Base-by-base conservation (phyloP, 1,140 invertebrate species). In the Meloidogyne exigua region DNA sequence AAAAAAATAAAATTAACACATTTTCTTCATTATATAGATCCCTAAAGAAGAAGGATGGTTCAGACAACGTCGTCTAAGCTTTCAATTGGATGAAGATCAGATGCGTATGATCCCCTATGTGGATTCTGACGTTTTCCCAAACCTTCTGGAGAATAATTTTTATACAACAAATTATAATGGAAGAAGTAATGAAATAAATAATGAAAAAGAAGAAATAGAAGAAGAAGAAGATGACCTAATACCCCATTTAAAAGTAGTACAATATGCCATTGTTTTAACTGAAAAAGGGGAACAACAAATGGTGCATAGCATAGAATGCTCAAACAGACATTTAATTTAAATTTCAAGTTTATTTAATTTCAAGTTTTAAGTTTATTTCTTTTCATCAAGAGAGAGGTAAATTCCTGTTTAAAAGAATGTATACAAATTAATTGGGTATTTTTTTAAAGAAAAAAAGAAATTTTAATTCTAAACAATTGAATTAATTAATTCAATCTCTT, bases 91-190 rank as follows among this genome's bases (percentile, higher is more conserved):
- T 15, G 39, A 42, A 5, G 23, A 57, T 64, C 23, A 64, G 39
- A 73, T 73, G 72, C 62, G 57, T 18, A 18, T 73, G 18, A 64
- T 73, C 18, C 72, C 72, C 2, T 73, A 32, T 39, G 65, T 73
- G 12, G 72, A 73, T 65, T 64, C 42, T 21, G 72, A 73, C 13
- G 49, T 57, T 9, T 57, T 57, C n/a, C 21, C 49, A n/a, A 57
- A n/a, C 5, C 15, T 49, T 18, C 15, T 49, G 5, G n/a, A 57
- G 1, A 57, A 57, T 57, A 57, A 57, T 57, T n/a, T n/a, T 57
- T 57, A 57, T 57, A n/a, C 49, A 57, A 57, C 7, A n/a, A n/a
- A 57, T 0, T n/a, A 7, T 0, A 57, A 57, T n/a, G 10, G 15
- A n/a, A 49, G 5, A 49, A n/a, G 13, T 2, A 1, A n/a, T n/a